A percentile compares a stretch with the other conserved stretches of the same genome.
Conservation (phyloP, 2,113 vertebrate genomes). For the Athene cunicularia region DNA sequence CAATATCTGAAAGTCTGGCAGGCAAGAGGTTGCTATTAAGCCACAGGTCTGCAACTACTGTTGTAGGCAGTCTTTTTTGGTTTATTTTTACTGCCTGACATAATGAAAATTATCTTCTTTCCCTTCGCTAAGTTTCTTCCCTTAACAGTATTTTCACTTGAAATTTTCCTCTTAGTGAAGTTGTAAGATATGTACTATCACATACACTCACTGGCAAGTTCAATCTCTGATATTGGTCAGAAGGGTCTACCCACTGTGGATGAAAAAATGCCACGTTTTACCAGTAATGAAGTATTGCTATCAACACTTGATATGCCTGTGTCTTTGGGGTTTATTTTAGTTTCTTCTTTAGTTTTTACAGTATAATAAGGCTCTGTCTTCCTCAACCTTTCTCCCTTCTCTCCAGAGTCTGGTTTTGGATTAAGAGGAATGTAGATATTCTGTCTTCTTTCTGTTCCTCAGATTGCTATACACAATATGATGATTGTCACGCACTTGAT, state of each 20-base stretch:
- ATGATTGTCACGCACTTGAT: not conserved
- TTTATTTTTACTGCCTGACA: constrained; percentile 20
- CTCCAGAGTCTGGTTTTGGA: not conserved
- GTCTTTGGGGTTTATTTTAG: not conserved
- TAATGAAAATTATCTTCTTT: constrained; percentile 28
- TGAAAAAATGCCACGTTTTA: not conserved
- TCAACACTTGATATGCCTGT: not conserved
- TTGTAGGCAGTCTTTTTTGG: constrained; percentile 6
- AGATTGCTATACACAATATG: not conserved
- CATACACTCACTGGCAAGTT: not conserved
- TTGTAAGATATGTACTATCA: not conserved
- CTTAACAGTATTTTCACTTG: not conserved
- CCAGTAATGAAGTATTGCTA: not conserved
- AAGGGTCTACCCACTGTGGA: not conserved
- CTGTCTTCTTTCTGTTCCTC: not conserved
- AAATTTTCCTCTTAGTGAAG: constrained; percentile 3
- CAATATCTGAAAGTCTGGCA: not conserved
- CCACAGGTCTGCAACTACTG: not conserved
- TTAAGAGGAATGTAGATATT: not conserved
- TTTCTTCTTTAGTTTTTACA: not conserved
- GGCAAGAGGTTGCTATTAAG: constrained; percentile 16
- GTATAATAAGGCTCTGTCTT: not conserved
- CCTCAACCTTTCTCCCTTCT: not conserved
- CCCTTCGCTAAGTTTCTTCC: constrained; percentile 12
- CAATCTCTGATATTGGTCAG: not conserved